These are phyloP conservation scores for Chaetophractus vellerosus DNA, from an alignment of 2,797 vertebrate genomes.

Conservation along the genomic window DNA sequence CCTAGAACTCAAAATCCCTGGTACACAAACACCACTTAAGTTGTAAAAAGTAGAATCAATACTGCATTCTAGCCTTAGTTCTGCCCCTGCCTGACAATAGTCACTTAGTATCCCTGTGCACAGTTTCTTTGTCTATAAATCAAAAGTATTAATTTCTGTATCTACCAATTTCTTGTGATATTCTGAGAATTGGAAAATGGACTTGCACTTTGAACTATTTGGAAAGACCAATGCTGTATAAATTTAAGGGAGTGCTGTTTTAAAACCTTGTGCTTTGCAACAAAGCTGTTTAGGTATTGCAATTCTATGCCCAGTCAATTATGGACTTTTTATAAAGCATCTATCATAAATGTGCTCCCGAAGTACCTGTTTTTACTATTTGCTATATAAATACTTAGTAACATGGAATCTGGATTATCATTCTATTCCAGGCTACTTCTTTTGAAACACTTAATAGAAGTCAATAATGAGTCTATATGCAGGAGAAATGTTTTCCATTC, in stretches of 20 bases:
- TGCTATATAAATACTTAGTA: conserved; percentile 66
- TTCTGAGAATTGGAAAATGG: conserved; percentile 50
- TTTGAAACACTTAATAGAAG: conserved; percentile 2
- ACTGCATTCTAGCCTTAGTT: not conserved
- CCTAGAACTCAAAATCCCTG: not conserved
- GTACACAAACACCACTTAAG: not conserved
- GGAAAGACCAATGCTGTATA: conserved; percentile 14
- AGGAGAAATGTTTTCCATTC: not conserved
- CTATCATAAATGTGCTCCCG: conserved; percentile 16
- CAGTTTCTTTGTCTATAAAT: not conserved
- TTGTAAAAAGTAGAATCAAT: not conserved
- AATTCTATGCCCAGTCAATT: not conserved
- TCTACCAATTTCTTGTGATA: not conserved
- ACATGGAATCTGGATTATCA: conserved; percentile 9
- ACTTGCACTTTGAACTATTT: conserved; percentile 17
- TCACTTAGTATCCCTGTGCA: not conserved
- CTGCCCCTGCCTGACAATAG: not conserved
- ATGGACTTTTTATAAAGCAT: not conserved
- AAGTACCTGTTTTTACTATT: conserved; percentile 38
- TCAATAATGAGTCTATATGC: not conserved
- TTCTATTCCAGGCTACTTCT: not conserved
- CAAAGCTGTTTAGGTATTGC: conserved; percentile 6
- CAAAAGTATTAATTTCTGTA: not conserved
- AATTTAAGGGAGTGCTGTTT: conserved; percentile 30
- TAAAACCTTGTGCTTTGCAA: conserved; percentile 31